These are phyloP conservation scores for Taeniopygia guttata DNA, from an alignment of 2,797 vertebrate species.

Conservation along the genomic window DNA sequence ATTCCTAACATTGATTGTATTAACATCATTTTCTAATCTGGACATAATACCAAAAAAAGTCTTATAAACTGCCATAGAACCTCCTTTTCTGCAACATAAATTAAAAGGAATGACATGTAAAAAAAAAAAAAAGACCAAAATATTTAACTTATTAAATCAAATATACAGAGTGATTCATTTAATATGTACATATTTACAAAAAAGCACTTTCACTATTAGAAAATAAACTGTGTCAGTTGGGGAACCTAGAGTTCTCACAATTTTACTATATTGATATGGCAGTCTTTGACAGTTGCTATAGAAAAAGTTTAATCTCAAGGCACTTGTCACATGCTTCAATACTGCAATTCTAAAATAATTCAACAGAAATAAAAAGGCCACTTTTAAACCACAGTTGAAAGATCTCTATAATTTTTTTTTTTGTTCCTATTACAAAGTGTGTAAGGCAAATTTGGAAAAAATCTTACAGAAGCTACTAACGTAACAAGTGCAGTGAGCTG, in stretches of 20 bases:
- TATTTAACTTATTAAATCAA: slow-evolving; percentile 95
- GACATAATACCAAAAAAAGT: slow-evolving; percentile 68
- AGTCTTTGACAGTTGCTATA: slow-evolving; percentile 76
- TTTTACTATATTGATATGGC: slow-evolving; percentile 75
- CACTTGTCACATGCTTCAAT: slow-evolving; percentile 95
- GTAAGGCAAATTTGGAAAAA: slow-evolving; percentile 69
- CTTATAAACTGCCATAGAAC: slow-evolving; percentile 83
- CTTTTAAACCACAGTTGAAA: slow-evolving; percentile 87
- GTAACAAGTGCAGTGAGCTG: slow-evolving; percentile 73
- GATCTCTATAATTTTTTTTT: slow-evolving; percentile 69
- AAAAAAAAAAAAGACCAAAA: slow-evolving; percentile 82
- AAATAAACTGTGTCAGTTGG: slow-evolving; percentile 80
- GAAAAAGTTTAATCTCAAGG: slow-evolving; percentile 86
- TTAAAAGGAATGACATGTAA: slow-evolving; percentile 88
- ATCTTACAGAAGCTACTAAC: slow-evolving; percentile 67
- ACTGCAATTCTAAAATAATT: slow-evolving; percentile 79
- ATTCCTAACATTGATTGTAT: slow-evolving; percentile 79
- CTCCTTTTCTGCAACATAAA: slow-evolving; percentile 80
- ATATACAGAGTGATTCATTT: slow-evolving; percentile 98
- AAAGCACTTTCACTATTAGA: slow-evolving; percentile 86
- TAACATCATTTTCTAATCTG: slow-evolving; percentile 70
- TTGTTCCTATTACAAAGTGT: slow-evolving; percentile 62
- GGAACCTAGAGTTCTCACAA: slow-evolving; percentile 68
- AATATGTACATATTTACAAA: slow-evolving; percentile 98
- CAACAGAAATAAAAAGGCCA: slow-evolving; percentile 86